Evolutionary conservation across 2,113 vertebrate species (phyloP).

Genomic region (Boleophthalmus pectinirostris): DNA sequence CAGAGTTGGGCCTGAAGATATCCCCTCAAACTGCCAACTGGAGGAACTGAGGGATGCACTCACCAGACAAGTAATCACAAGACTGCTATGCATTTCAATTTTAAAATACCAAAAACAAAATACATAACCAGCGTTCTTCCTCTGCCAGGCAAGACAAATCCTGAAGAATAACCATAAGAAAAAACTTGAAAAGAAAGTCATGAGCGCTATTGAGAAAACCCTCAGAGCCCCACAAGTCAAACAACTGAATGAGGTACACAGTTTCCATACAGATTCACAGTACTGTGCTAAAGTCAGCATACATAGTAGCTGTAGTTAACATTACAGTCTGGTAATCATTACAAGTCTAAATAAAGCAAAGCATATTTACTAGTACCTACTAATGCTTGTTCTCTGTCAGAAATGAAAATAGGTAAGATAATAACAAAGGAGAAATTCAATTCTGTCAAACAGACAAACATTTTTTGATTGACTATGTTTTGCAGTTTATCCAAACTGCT

Average conservation of each 20-base stretch:
- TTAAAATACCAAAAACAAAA: not conserved
- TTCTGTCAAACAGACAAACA: no score
- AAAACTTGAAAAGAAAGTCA: conserved; percentile 62
- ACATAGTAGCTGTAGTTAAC: not conserved
- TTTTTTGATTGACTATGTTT: no score
- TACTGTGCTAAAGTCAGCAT: not conserved
- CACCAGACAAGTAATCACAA: conserved; percentile 51
- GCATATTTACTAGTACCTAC: no score
- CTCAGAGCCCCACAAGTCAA: conserved; percentile 72
- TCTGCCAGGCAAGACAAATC: conserved; percentile 59
- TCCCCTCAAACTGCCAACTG: conserved; percentile 53
- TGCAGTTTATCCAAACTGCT: no score
- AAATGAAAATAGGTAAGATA: no score
- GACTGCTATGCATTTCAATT: not conserved
- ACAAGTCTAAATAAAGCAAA: no score
- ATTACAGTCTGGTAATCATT: no score
- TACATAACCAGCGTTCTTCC: conserved; percentile 13
- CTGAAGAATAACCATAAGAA: conserved; percentile 65
- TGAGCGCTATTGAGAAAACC: conserved; percentile 74
- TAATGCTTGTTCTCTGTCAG: no score
- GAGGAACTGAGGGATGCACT: conserved; percentile 69
- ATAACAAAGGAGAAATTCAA: no score
- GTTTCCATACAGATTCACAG: not conserved
- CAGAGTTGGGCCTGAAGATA: conserved; percentile 71
- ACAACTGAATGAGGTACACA: conserved; percentile 65